Base-by-base conservation (phyloP, 2,113 vertebrate genomes). In the Solenodon paradoxus region DNA sequence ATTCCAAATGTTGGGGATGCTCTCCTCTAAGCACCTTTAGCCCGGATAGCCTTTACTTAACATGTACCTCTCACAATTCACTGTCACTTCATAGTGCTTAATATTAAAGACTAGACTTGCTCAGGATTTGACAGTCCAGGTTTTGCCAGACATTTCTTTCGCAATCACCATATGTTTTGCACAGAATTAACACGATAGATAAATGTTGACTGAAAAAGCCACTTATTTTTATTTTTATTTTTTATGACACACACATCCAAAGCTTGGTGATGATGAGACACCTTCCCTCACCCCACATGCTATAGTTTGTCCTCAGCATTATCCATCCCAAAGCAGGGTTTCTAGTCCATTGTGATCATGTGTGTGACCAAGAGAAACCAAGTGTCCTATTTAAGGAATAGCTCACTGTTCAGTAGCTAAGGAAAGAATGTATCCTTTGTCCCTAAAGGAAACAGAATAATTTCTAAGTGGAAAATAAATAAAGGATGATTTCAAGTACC, bases 401-500 rank as follows among this genome's bases (percentile, higher is more conserved):
- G 95, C n/a, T 90, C 51, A 74, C 5, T 82, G 38, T 74, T 86
- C 77, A 81, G 68, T 45, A 92, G 53, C n/a, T 40, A 64, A 90
- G 80, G 92, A 55, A 85, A 94, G 84, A 92, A 61, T 2, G 57
- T 95, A 96, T 96, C 64, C 88, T 96, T 95, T 97, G 90, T 92
- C 89, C 53, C 74, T 26, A 91, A 32, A 74, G 16, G 0, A 88
- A 90, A 57, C 2, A 0, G 16, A 79, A 82, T n/a, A 22, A 64
- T 30, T 6, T n/a, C 87, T 87, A 89, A 84, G 32, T 47, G 89
- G 69, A 93, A 57, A 96, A 72, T 86, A 77, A n/a, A 90, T 94
- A 94, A 97, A 95, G 1, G 0, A 64, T 51, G 90, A 96, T 66
- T 91, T 94, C 84, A 82, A 92, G 90, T 94, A 89, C 77, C 78